Evolutionary conservation across 2,797 vertebrate species (phyloP), one percentile per base, ranked within the genome.

Genomic region (Toxotes lorentzi): DNA sequence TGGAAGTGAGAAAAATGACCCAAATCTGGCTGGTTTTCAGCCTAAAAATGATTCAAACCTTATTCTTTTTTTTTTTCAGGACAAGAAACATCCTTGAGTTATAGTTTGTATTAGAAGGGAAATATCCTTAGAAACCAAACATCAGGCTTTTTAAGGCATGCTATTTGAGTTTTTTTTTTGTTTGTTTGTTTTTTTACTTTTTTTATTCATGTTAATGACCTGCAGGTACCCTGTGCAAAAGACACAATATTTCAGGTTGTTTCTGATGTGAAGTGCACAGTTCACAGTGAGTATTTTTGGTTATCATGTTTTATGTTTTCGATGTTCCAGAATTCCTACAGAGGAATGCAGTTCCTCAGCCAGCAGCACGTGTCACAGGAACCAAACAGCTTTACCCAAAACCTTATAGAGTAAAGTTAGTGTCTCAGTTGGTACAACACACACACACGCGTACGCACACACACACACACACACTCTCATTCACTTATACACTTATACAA

Each of bases 311-410:
- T 27, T 41, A 14, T 41, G 4, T 17, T 78, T 78, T 78, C 73
- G 21, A 60, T 74, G 69, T 16, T 92, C 94, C 95, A 95, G 95
- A 96, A 96, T 95, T 95, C 93, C 95, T 93, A 93, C 88, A 92
- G 91, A 94, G 93, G 91, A 95, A 93, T 91, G 88, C 86, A 91
- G 92, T 92, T 95, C 93, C 91, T 94, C 91, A 84, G 84, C 88
- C 88, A 93, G 93, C 92, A 95, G 92, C 90, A 95, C 91, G 88
- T 90, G 87, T 94, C 88, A 94, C 92, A 93, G 89, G 84, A 92
- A 93, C 92, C 91, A 93, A 86, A 91, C 84, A 91, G 85, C 88
- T 92, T 92, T 80, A 93, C 84, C 90, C 88, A 88, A 92, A 94
- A 92, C 86, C 90, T 88, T 86, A 72, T 79, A 79, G 63, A 86